Evolutionary conservation across 2,888 invertebrate species (phyloP), one percentile per base, ranked within the genome.

Genomic region (Meganola albula): DNA sequence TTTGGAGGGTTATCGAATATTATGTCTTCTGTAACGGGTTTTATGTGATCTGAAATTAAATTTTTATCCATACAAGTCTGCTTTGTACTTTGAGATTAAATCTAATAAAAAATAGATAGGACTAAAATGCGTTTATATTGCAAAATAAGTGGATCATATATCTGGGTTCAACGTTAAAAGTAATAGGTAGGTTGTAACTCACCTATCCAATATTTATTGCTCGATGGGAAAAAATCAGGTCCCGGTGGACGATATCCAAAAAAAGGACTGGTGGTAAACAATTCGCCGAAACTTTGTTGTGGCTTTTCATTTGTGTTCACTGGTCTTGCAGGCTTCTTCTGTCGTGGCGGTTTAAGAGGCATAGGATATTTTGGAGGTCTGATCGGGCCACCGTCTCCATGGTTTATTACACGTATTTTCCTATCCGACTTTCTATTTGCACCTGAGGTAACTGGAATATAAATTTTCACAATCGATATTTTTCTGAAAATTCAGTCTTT

Each of bases 1-100:
- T 47, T 40, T 16, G 66, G 65, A 2, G 53, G 49, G 24, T 63
- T 55, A 1, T 62, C 52, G 2, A 41, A 47, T 22, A n/a, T n/a
- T n/a, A 10, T 39, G 13, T 63, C 53, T 48, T 84, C 84, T 37
- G 72, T 63, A 6, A 84, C 83, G 5, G 84, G 84, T 55, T 83
- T 85, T 13, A 80, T 46, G 21, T 63, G 24, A 51, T 67, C 84
- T 85, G 64, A 10, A 71, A 68, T 24, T 36, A 45, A 38, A 20
- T 4, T 4, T 16, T 16, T 16, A 16, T 16, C 4, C 16, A 16
- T 6, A 16, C 16, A 16, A 6, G 16, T 16, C n/a, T n/a, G n/a
- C n/a, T n/a, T n/a, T n/a, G n/a, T n/a, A n/a, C n/a, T n/a, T n/a
- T n/a, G n/a, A n/a, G n/a, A n/a, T n/a, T n/a, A n/a, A n/a, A n/a